These are phyloP conservation scores for Meiosimyza decipiens DNA, from an alignment of 2,888 invertebrate genomes.

Conservation along the genomic window DNA sequence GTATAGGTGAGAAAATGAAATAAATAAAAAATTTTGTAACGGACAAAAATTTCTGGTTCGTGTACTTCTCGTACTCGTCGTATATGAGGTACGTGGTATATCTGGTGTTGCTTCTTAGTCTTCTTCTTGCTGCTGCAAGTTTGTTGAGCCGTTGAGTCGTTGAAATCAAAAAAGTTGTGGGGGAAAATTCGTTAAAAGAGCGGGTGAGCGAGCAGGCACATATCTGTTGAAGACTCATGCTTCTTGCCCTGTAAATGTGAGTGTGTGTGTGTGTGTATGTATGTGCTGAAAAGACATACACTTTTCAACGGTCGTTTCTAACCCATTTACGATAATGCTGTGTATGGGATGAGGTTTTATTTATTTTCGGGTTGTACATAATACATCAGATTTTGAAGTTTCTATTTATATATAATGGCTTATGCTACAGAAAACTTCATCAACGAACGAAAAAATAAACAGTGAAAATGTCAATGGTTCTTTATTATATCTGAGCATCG, in stretches of 20 bases:
- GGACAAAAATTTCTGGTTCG: slow-evolving; percentile 45
- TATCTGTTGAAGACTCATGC: neutral
- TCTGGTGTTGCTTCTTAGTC: too few species aligned
- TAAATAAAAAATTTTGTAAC: slow-evolving; percentile 42
- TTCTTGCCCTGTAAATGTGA: neutral
- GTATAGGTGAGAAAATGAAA: slow-evolving; percentile 31
- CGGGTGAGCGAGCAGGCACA: slow-evolving; percentile 26
- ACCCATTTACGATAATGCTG: neutral
- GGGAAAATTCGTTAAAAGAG: slow-evolving; percentile 11
- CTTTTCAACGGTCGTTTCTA: slow-evolving; percentile 30
- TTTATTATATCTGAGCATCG: too few species aligned
- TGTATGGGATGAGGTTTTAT: too few species aligned
- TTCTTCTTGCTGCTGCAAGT: too few species aligned
- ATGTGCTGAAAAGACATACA: slow-evolving; percentile 20
- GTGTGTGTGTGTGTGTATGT: neutral
- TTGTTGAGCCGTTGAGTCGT: too few species aligned
- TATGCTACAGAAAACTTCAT: too few species aligned
- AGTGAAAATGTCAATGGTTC: too few species aligned
- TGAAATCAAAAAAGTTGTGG: neutral
- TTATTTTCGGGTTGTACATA: too few species aligned
- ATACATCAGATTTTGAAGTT: too few species aligned
- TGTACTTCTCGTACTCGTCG: neutral
- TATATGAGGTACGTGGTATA: too few species aligned
- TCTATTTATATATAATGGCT: too few species aligned
- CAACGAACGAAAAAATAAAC: too few species aligned